Conservation (phyloP, 2,113 vertebrate species). For the Mesoclemmys tuberculata region DNA sequence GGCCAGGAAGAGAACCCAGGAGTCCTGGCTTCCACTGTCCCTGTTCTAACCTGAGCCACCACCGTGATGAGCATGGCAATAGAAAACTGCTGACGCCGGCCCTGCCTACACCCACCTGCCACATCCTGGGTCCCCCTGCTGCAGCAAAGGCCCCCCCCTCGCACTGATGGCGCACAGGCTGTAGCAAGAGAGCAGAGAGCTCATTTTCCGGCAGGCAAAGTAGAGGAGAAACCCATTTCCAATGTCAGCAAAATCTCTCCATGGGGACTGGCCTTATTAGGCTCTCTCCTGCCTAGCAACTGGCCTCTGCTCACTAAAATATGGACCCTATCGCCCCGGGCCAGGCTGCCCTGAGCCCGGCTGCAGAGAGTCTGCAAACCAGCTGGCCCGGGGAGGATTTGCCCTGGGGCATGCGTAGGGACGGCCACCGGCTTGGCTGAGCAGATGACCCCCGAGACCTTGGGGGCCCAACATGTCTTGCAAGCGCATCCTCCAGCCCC, state of each 20-base stretch:
- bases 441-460: background rate
- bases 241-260: too few species aligned
- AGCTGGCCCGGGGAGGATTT: background rate
- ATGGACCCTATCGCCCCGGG: background rate
- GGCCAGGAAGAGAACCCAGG: background rate
- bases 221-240: too few species aligned
- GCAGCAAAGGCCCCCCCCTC: too few species aligned
- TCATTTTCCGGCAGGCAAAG: too few species aligned
- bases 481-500: background rate
- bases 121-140: background rate
- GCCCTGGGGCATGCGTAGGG: background rate
- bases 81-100: background rate
- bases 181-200: too few species aligned
- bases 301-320: background rate
- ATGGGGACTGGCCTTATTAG: background rate
- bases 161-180: background rate
- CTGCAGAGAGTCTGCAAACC: background rate
- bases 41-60: background rate
- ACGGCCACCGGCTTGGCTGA: background rate
- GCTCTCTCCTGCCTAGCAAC: background rate
- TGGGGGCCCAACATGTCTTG: background rate
- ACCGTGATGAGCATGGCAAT: background rate
- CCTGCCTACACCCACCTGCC: background rate
- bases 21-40: background rate
- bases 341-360: background rate